These are phyloP conservation scores for Lepilemur septentrionalis DNA, from an alignment of 2,797 vertebrate genomes.

Conservation along the genomic window DNA sequence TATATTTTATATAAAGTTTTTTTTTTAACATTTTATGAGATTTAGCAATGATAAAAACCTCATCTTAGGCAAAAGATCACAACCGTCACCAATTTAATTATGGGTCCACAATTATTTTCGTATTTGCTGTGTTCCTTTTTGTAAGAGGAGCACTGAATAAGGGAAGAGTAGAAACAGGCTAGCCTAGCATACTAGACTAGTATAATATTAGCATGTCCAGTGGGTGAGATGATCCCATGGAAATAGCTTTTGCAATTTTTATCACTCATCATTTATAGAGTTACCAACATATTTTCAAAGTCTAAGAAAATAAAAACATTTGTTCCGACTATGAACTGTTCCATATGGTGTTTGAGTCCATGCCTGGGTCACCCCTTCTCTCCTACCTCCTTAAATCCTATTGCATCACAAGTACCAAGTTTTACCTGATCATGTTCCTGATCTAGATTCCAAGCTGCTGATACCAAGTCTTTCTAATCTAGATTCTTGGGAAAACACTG, in stretches of 20 bases:
- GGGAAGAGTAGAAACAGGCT: rapidly evolving
- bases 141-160: not conserved
- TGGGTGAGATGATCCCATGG: rapidly evolving
- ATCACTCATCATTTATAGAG: not conserved
- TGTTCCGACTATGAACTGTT: rapidly evolving
- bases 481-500: no score
- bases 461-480: not conserved
- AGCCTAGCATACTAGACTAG: no score
- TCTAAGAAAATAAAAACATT: not conserved
- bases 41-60: not conserved
- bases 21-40: not conserved
- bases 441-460: no score
- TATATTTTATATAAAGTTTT: not conserved
- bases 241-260: not conserved
- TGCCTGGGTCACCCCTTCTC: not conserved
- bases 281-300: not conserved
- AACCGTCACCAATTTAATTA: not conserved
- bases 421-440: not conserved
- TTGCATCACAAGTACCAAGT: rapidly evolving
- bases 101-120: not conserved
- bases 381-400: rapidly evolving
- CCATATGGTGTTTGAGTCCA: not conserved
- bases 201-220: rapidly evolving
- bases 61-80: not conserved
- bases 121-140: not conserved